Evolutionary conservation across 2,113 vertebrate species (phyloP).

Genomic region (Ailurus styani): DNA sequence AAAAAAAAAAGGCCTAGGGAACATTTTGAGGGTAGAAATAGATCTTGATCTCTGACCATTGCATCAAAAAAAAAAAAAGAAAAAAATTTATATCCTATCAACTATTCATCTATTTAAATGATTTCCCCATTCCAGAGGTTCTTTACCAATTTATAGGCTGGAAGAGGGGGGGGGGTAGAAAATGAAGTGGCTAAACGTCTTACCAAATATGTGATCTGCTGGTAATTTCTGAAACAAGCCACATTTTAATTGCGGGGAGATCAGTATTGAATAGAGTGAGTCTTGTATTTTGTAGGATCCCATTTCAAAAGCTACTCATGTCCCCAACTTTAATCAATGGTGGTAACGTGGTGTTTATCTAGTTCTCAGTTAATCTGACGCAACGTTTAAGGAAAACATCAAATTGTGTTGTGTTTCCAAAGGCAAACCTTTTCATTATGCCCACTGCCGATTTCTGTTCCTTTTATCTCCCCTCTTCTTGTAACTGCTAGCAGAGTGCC

Average conservation of each 20-base stretch:
- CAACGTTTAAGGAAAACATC: constrained; percentile 28
- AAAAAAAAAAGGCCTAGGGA: background rate
- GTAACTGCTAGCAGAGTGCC: constrained; percentile 67
- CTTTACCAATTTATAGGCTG: background rate
- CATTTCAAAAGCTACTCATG: constrained; percentile 23
- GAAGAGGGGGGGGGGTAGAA: background rate
- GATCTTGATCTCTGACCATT: background rate
- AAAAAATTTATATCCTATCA: background rate
- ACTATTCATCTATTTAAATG: background rate
- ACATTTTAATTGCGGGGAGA: background rate
- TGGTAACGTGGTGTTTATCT: background rate
- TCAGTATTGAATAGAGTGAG: background rate
- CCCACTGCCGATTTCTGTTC: background rate
- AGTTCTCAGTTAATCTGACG: background rate
- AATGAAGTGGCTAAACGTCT: background rate
- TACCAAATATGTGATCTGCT: background rate
- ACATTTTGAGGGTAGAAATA: background rate
- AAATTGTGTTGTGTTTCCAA: constrained; percentile 15
- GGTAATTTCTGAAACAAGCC: background rate
- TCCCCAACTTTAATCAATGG: background rate
- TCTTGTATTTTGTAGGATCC: background rate
- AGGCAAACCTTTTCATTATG: background rate
- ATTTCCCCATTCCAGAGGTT: background rate
- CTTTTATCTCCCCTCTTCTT: background rate
- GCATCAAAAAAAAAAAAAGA: background rate